Evolutionary conservation across 2,113 vertebrate species (phyloP).

Genomic region (Pteruthius melanotis): DNA sequence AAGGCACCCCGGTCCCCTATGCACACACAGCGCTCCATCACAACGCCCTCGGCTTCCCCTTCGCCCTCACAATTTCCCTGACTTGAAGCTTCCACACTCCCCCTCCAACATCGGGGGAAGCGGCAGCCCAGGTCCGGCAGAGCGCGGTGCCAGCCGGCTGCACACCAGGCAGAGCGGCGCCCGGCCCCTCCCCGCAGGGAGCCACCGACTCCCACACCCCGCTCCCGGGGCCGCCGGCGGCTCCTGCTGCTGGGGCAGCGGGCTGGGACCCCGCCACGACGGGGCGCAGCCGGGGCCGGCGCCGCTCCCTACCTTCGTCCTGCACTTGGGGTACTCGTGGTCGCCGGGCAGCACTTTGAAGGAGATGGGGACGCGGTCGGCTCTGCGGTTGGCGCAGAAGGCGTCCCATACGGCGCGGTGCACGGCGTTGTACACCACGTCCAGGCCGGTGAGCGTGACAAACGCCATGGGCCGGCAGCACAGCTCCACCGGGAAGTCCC

Average conservation of each 20-base stretch:
- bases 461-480: conserved; percentile 98
- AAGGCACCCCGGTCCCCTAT: accelerated
- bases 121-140: accelerated
- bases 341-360: conserved; percentile 97
- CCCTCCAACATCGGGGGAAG: accelerated
- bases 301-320: conserved; percentile 85
- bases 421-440: conserved; percentile 93
- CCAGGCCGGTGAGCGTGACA: conserved; percentile 91
- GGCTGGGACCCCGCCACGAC: background rate
- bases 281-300: background rate
- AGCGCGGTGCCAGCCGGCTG: background rate
- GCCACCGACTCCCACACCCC: accelerated
- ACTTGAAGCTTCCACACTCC: accelerated
- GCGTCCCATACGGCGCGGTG: conserved; percentile 98
- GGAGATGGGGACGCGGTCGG: conserved; percentile 95
- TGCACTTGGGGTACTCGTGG: conserved; percentile 96
- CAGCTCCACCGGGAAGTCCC: conserved; percentile 96
- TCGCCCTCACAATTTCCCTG: background rate
- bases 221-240: background rate
- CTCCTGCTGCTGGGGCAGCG: background rate
- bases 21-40: no score
- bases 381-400: conserved; percentile 93
- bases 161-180: accelerated
- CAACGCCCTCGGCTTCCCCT: background rate
- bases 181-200: background rate